A percentile compares a stretch with the other conserved stretches of the same genome.
These are phyloP conservation scores for Pelvicachromis taeniatus DNA, from an alignment of 2,113 vertebrate species.

Conservation along the genomic window DNA sequence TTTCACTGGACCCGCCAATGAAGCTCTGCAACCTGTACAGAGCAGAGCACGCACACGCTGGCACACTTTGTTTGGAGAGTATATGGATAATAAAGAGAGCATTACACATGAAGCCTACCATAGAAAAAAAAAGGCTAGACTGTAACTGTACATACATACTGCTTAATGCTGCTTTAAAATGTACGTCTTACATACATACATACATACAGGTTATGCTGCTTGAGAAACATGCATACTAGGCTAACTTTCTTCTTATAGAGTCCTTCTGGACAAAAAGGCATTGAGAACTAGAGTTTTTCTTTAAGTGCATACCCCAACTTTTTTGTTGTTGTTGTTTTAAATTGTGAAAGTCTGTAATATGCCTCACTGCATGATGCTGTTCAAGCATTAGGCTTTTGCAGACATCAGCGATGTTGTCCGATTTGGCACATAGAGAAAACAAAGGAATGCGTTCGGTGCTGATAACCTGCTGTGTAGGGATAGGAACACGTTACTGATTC, in stretches of 20 bases:
- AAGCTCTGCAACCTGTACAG: slow-evolving; percentile 79
- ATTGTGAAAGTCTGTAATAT: background rate
- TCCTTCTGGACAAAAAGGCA: slow-evolving; percentile 29
- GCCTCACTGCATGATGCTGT: background rate
- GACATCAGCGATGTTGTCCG: background rate
- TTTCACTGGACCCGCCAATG: slow-evolving; percentile 80
- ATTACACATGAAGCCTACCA: background rate
- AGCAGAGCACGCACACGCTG: slow-evolving; percentile 16
- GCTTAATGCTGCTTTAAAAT: slow-evolving; percentile 18
- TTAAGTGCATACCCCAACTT: slow-evolving; percentile 8
- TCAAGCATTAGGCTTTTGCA: slow-evolving; percentile 1
- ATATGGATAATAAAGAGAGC: background rate
- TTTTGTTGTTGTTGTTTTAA: background rate
- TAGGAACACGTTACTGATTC: background rate
- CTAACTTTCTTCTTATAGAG: slow-evolving; percentile 3
- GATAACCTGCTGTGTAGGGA: background rate
- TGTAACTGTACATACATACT: slow-evolving; percentile 24
- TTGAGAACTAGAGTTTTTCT: background rate
- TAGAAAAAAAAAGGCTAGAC: slow-evolving; percentile 16
- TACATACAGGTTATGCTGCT: slow-evolving; percentile 9
- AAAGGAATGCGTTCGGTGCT: background rate
- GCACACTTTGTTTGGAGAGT: background rate
- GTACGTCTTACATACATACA: slow-evolving; percentile 4
- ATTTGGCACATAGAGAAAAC: slow-evolving; percentile 7
- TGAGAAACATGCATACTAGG: slow-evolving; percentile 42